Percentiles rank a stretch among this genome's conserved stretches.
phyloP scores from a whole-genome alignment of 2,888 invertebrate genomes.

The Antheraea yamamai region DNA sequence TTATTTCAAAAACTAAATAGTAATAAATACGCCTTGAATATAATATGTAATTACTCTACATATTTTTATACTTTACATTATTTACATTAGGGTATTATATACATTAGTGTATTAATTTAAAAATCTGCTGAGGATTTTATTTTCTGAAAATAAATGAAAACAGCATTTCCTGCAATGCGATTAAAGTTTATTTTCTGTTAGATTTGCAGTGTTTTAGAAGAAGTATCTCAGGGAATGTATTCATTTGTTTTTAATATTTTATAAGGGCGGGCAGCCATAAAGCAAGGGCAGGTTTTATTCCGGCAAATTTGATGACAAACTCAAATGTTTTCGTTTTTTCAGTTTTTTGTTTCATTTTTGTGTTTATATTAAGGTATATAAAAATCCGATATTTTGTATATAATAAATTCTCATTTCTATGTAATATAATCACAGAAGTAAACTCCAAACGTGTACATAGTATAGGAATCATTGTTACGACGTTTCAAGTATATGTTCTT shows the following conservation, averaged over 20 bases:
- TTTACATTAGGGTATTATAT: neutral
- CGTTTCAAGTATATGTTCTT: neutral
- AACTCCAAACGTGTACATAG: too few relatives aligned
- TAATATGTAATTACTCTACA: neutral
- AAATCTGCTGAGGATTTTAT: neutral
- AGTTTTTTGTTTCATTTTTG: neutral
- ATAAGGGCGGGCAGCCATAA: neutral
- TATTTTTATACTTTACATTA: neutral
- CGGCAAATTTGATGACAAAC: neutral
- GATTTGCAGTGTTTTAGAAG: too few relatives aligned
- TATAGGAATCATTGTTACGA: neutral
- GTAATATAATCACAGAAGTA: too few relatives aligned
- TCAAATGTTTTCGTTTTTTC: neutral
- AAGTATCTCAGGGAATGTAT: neutral
- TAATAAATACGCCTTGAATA: neutral
- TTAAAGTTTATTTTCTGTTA: too few relatives aligned
- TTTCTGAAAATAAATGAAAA: neutral
- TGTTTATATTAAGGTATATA: too few relatives aligned
- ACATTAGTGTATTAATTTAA: neutral
- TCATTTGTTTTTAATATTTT: neutral
- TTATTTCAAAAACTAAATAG: neutral
- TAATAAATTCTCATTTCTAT: too few relatives aligned
- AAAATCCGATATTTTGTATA: too few relatives aligned
- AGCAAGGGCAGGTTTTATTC: too few relatives aligned
- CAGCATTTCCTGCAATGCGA: neutral